Percentiles rank a stretch among this genome's conserved stretches.
Evolutionary conservation across 2,113 vertebrate genomes (phyloP).

Genomic region (Malaclemys terrapin): DNA sequence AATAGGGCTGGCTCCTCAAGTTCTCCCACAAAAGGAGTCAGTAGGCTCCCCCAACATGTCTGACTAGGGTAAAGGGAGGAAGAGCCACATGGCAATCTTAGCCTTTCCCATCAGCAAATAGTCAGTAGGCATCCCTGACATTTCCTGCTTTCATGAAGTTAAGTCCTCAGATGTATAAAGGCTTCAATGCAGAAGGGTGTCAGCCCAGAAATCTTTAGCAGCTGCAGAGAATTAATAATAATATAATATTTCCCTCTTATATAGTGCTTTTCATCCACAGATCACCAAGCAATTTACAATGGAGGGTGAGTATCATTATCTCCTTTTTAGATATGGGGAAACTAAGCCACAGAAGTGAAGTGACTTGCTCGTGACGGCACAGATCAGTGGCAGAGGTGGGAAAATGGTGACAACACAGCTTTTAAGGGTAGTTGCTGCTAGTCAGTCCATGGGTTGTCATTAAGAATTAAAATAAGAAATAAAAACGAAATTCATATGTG

Average conservation of each 20-base stretch:
- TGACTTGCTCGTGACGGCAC: not conserved
- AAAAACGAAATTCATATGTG: not conserved
- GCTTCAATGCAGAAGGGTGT: not conserved
- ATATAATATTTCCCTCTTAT: rapidly evolving
- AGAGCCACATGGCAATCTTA: not conserved
- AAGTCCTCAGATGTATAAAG: not conserved
- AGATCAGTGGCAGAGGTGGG: not conserved
- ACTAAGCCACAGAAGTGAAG: not conserved
- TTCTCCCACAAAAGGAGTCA: not conserved
- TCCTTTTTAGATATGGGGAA: not conserved
- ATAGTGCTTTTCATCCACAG: not conserved
- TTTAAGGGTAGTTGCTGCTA: not conserved
- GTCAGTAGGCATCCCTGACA: not conserved
- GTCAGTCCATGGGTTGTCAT: not conserved
- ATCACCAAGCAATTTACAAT: not conserved
- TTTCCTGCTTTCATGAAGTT: not conserved
- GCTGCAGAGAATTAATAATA: not conserved
- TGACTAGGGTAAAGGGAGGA: not conserved
- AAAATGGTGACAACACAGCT: rapidly evolving
- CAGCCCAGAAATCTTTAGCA: not conserved
- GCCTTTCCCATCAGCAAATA: not conserved
- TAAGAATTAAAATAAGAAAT: slow-evolving; percentile 59
- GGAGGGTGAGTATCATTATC: too few species aligned
- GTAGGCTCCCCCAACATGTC: rapidly evolving
- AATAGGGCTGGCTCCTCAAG: not conserved